phyloP scores from a whole-genome alignment of 2,888 invertebrate species.

The Ormyrus nitidulus region DNA sequence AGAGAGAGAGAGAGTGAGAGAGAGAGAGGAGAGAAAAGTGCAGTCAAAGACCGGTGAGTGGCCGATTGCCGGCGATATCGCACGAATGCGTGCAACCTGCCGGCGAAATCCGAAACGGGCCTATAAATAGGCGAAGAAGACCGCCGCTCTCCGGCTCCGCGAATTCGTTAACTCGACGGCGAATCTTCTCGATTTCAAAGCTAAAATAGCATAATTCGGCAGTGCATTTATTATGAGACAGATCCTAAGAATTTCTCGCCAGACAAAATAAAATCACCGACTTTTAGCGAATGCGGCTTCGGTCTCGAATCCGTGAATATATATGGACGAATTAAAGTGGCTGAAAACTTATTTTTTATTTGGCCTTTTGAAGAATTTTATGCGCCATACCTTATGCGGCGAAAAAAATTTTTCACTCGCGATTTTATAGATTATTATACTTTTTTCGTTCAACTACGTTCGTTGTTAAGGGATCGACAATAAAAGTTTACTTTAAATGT shows the following conservation, averaged over 20 bases:
- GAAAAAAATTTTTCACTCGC: too few species aligned
- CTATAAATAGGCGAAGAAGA: constrained; percentile 40
- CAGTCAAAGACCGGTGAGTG: constrained; percentile 53
- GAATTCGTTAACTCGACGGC: constrained; percentile 34
- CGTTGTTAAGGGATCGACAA: too few species aligned
- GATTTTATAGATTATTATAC: too few species aligned
- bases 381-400: too few species aligned
- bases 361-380: too few species aligned
- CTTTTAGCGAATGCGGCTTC: too few species aligned
- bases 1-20: constrained; percentile 31
- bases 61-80: constrained; percentile 30
- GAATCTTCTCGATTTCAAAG: constrained; percentile 6
- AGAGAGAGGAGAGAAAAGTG: constrained; percentile 56
- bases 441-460: too few species aligned
- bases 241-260: neutral
- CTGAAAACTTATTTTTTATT: too few species aligned
- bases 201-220: neutral
- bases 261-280: neutral
- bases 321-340: too few species aligned
- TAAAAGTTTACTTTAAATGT: too few species aligned
- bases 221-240: too few species aligned
- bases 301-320: too few species aligned
- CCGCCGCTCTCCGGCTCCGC: neutral
- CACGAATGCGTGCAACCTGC: neutral
- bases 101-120: constrained; percentile 35